Evolutionary conservation across 2,888 invertebrate genomes (phyloP), one percentile per base, ranked within the genome.

Genomic region (Acholoe squamosa): DNA sequence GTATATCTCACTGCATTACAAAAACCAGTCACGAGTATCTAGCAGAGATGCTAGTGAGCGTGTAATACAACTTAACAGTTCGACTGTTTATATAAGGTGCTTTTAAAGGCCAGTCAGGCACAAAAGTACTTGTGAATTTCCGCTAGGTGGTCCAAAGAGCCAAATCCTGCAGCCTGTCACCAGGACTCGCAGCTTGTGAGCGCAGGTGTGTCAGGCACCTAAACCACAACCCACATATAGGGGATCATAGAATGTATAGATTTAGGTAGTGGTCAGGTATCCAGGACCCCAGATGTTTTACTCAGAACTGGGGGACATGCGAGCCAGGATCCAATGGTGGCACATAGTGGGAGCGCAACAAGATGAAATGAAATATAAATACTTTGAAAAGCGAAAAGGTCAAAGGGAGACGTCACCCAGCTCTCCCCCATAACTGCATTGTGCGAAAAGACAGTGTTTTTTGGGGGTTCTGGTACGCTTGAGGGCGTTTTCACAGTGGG

Each of bases 31-130:
- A 43, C 43, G 43, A 43, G 61, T 3, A 7, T 14, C 61, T n/a
- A 19, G 22, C 61, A n/a, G 61, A 12, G 61, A 61, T n/a, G 43
- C 43, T 61, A 3, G 3, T 3, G 61, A 61, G n/a, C n/a, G n/a
- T 61, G 61, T 61, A 61, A n/a, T 61, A 61, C n/a, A 61, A 61
- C 61, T 61, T 61, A 61, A 61, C 22, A 61, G 61, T 7, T 61
- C n/a, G 22, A 14, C 61, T 61, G n/a, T 61, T 61, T 61, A 61
- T n/a, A 61, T n/a, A 61, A 61, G 61, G 22, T 61, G 61, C 61
- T 61, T 61, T 61, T 3, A 61, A n/a, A n/a, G 61, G n/a, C 61
- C 19, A 61, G n/a, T 19, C 19, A 61, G n/a, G n/a, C 19, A 61
- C n/a, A 61, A 19, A n/a, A 19, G 14, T 61, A n/a, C n/a, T n/a